Evolutionary conservation across 2,888 invertebrate species (phyloP).

Genomic region (Mellilla xanthometata): DNA sequence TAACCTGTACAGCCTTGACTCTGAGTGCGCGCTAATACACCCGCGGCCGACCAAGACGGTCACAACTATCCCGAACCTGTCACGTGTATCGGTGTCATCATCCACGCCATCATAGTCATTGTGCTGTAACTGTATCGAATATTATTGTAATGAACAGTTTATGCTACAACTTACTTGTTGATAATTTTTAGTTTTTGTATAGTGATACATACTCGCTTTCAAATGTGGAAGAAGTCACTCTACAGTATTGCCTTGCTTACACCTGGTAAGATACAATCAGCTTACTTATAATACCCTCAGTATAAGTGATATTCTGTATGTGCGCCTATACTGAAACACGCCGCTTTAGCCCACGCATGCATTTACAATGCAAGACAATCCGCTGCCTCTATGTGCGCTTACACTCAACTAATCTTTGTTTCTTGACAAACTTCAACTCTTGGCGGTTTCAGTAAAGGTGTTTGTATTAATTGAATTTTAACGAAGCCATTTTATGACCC

Average conservation of each 20-base stretch:
- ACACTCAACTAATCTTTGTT: constrained; percentile 32
- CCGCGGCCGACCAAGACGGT: constrained; percentile 20
- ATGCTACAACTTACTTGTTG: constrained; percentile 79
- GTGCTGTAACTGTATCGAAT: constrained; percentile 73
- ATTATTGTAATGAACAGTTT: constrained; percentile 73
- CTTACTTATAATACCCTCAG: constrained; percentile 80
- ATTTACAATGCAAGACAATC: constrained; percentile 39
- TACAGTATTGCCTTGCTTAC: constrained; percentile 82
- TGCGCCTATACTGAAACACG: constrained; percentile 69
- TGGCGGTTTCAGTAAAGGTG: constrained; percentile 73
- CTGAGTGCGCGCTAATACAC: constrained; percentile 14
- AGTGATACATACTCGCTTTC: constrained; percentile 81
- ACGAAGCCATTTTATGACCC: constrained; percentile 68
- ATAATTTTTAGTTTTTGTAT: constrained; percentile 80
- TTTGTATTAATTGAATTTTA: constrained; percentile 59
- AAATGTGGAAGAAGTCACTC: constrained; percentile 82
- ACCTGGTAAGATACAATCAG: constrained; percentile 81
- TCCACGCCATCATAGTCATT: constrained; percentile 71
- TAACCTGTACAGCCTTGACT: constrained; percentile 30
- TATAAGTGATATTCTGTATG: constrained; percentile 75
- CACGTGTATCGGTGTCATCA: constrained; percentile 62
- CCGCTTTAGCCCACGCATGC: constrained; percentile 55
- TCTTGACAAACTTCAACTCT: constrained; percentile 32
- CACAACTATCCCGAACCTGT: constrained; percentile 44
- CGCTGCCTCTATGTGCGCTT: constrained; percentile 33